Evolutionary conservation across 2,888 invertebrate species (phyloP), one percentile per base, ranked within the genome.

Genomic region (Sericinus montela): DNA sequence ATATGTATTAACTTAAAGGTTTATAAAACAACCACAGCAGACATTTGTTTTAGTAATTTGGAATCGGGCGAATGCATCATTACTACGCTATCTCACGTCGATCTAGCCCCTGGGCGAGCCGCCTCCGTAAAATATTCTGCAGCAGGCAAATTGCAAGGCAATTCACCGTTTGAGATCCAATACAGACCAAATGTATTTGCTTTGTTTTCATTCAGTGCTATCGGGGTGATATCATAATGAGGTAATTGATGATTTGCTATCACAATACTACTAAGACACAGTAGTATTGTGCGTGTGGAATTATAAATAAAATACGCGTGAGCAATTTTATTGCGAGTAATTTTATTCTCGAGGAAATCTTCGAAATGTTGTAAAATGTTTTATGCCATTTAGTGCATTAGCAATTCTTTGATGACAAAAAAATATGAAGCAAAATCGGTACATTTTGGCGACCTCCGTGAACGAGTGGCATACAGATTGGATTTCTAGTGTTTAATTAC

Each of bases 71-170:
- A 38, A 39, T 54, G 55, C 57, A 47, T 60, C 56, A 64, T 63
- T 63, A 59, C 56, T 23, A 9, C 23, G 48, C 52, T 55, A 59
- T 62, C 56, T 54, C 54, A 54, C 54, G 48, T 54, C 48, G 53
- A 64, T 65, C 58, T 58, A 54, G 56, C 63, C 65, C 57, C 60
- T 58, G 53, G 48, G 58, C 57, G 37, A 45, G 50, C 53, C 46
- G 47, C 55, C 54, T 48, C 39, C 39, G 39, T 36, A 14, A 43
- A 42, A 54, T 49, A 47, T 54, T 41, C 39, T 41, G 49, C 48
- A 50, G 44, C 53, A 41, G 56, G 57, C 53, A 57, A 52, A 59
- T 58, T 52, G 44, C 53, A 41, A 57, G 57, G 53, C 57, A 52
- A 59, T 58, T 52, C 54, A 57, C 51, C 53, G 50, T 58, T 58